Conservation (phyloP, 2,113 vertebrate genomes). For the Ondatra zibethicus region DNA sequence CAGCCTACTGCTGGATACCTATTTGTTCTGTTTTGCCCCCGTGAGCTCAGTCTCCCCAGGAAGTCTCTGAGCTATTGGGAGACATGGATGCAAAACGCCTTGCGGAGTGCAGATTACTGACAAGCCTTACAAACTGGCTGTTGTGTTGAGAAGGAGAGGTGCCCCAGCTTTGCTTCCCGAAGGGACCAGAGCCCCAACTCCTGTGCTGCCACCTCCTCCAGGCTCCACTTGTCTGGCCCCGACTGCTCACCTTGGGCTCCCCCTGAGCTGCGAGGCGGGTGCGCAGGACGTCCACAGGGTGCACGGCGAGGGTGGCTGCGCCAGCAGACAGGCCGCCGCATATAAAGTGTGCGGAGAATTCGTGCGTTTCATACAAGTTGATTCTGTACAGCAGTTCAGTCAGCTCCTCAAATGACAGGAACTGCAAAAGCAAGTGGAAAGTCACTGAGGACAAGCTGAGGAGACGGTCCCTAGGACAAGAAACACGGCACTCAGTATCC, state of each 20-base stretch:
- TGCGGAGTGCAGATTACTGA: fast-evolving
- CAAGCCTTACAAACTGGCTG: background rate
- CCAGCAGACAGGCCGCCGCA: conserved; percentile 95
- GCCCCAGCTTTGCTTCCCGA: background rate
- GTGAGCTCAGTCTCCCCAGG: background rate
- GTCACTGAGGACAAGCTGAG: background rate
- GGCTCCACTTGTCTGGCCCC: fast-evolving
- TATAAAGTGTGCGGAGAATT: conserved; percentile 91
- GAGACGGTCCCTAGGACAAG: background rate
- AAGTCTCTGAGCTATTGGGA: background rate
- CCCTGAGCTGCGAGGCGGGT: conserved; percentile 98
- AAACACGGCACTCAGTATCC: no score
- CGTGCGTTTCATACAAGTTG: conserved; percentile 83
- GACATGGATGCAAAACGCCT: background rate
- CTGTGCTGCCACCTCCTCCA: fast-evolving
- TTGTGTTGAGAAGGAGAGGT: fast-evolving
- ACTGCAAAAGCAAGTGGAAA: conserved; percentile 85
- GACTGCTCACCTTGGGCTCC: conserved; percentile 92
- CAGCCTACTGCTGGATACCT: no score
- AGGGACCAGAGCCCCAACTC: background rate
- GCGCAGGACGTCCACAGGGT: conserved; percentile 95
- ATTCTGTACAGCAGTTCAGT: conserved; percentile 90
- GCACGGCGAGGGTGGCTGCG: conserved; percentile 90
- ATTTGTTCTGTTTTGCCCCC: background rate
- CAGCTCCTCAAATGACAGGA: conserved; percentile 92